phyloP scores from a whole-genome alignment of 2,888 invertebrate species.

The Erebia aethiops region DNA sequence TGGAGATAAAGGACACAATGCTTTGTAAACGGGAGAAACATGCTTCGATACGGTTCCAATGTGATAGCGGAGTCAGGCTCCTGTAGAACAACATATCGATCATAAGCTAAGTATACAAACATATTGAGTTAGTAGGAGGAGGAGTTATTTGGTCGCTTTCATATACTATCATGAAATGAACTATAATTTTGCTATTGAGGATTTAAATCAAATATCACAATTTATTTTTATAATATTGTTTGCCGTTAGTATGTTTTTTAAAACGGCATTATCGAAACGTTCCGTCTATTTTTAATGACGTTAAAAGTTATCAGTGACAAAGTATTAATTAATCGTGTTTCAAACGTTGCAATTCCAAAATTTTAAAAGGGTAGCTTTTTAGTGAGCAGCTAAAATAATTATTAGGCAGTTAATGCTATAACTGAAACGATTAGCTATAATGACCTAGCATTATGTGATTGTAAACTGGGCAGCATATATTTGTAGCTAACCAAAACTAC shows the following conservation, averaged over 20 bases:
- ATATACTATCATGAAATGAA: not conserved
- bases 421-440: not conserved
- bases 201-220: not conserved
- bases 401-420: not conserved
- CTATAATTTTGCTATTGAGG: not conserved
- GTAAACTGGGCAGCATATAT: not conserved
- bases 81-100: constrained; percentile 7
- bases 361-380: not conserved
- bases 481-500: too few species aligned
- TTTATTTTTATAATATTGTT: too few species aligned
- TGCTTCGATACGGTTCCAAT: too few species aligned
- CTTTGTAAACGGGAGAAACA: too few species aligned
- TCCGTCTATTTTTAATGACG: too few species aligned
- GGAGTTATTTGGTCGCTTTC: not conserved
- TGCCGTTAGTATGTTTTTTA: too few species aligned
- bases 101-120: not conserved
- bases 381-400: not conserved
- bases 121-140: not conserved
- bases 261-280: too few species aligned
- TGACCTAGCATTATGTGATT: not conserved
- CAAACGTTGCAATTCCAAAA: too few species aligned
- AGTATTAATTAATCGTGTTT: too few species aligned
- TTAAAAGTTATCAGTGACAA: too few species aligned
- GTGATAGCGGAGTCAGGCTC: not conserved
- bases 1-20: too few species aligned